Conservation (phyloP, 2,113 vertebrate genomes). For the Paramisgurnus dabryanus region DNA sequence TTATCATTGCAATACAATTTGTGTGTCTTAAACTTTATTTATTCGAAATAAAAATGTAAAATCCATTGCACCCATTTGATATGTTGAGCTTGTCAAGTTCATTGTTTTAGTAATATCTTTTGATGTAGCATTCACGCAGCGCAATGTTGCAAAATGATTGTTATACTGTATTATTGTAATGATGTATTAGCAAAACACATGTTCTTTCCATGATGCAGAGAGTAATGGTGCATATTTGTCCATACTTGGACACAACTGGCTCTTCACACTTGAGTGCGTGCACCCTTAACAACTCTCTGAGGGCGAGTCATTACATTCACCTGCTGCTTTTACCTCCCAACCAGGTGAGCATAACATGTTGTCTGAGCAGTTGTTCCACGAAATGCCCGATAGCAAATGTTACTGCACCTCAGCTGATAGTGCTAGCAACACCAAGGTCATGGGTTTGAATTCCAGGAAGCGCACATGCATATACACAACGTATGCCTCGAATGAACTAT, state of each 20-base stretch:
- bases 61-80: too few species aligned
- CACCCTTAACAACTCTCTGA: conserved; percentile 21
- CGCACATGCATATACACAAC: background rate
- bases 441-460: background rate
- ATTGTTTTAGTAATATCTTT: too few species aligned
- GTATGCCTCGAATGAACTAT: background rate
- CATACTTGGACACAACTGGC: conserved; percentile 4
- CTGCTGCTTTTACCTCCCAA: conserved; percentile 2
- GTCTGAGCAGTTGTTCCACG: conserved; percentile 1
- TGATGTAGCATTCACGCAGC: too few species aligned
- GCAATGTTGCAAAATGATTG: too few species aligned
- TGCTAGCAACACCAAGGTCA: background rate
- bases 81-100: too few species aligned
- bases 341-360: conserved; percentile 32
- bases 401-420: background rate
- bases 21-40: too few species aligned
- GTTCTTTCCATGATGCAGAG: background rate
- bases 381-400: conserved; percentile 8
- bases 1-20: too few species aligned
- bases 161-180: too few species aligned
- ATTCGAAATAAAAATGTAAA: too few species aligned
- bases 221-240: background rate
- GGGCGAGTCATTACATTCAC: conserved; percentile 14
- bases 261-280: background rate
- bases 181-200: background rate